These are phyloP conservation scores for Teleopsis dalmanni DNA, from an alignment of 1,140 invertebrate species.

Conservation along the genomic window DNA sequence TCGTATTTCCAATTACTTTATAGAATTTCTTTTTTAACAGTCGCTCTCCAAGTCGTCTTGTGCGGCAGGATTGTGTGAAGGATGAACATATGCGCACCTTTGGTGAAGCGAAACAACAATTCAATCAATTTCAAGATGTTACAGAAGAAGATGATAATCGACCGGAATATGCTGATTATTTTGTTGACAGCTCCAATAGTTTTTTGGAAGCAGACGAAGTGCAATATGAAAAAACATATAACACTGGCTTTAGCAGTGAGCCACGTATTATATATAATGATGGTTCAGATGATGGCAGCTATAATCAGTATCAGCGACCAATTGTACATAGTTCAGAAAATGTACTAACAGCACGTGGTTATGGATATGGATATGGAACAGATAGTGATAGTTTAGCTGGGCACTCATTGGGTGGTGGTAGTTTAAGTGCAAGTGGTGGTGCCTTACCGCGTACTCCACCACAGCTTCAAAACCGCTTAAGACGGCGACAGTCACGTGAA, in stretches of 20 bases:
- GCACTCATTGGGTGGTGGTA: slow-evolving; percentile 1
- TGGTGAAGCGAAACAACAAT: slow-evolving; percentile 42
- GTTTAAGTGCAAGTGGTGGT: slow-evolving; percentile 14
- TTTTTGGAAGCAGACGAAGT: slow-evolving; percentile 41
- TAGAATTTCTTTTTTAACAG: slow-evolving; percentile 12
- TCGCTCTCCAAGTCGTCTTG: slow-evolving; percentile 35
- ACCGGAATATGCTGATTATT: slow-evolving; percentile 38
- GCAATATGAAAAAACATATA: slow-evolving; percentile 40
- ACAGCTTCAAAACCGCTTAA: slow-evolving; percentile 34
- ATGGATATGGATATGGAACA: slow-evolving; percentile 15
- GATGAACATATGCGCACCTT: slow-evolving; percentile 34
- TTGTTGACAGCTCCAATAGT: slow-evolving; percentile 34
- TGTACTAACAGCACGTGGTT: slow-evolving; percentile 19
- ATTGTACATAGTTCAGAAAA: slow-evolving; percentile 37
- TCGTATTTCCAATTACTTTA: background rate
- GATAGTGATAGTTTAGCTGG: slow-evolving; percentile 2
- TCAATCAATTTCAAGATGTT: slow-evolving; percentile 37
- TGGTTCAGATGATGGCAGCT: slow-evolving; percentile 27
- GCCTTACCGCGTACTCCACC: slow-evolving; percentile 34
- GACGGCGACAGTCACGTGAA: slow-evolving; percentile 32
- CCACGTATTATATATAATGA: slow-evolving; percentile 43
- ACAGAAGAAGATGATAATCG: slow-evolving; percentile 32
- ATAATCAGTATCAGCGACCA: slow-evolving; percentile 23
- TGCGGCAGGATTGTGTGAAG: slow-evolving; percentile 40
- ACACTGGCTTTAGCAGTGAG: slow-evolving; percentile 37